phyloP scores from a whole-genome alignment of 2,888 invertebrate species.

The Aproaerema taeniolella region DNA sequence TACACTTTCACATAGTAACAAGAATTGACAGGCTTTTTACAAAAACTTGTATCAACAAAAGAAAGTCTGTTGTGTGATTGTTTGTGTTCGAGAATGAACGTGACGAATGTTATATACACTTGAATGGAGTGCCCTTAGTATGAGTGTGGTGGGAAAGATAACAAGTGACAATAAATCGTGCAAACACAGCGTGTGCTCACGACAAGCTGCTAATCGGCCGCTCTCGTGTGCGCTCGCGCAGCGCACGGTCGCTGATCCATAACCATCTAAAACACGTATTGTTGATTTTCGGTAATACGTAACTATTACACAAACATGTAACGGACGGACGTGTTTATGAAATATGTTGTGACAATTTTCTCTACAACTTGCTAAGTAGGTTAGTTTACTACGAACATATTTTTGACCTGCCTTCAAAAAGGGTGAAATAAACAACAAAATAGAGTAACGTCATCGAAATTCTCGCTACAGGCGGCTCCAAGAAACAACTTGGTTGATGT shows the following conservation, averaged over 20 bases:
- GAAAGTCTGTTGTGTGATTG: constrained; percentile 25
- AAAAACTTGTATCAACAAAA: constrained; percentile 25
- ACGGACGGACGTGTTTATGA: background rate
- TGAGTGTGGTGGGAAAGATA: constrained; percentile 25
- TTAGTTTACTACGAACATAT: too few species aligned
- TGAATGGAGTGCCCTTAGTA: constrained; percentile 20
- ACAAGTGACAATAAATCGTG: constrained; percentile 27
- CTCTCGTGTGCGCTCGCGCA: constrained; percentile 23
- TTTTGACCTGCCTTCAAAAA: too few species aligned
- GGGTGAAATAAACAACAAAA: too few species aligned
- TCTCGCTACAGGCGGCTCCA: constrained; percentile 10
- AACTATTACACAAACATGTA: background rate
- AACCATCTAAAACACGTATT: constrained; percentile 5
- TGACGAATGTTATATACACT: constrained; percentile 24
- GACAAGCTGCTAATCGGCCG: constrained; percentile 28
- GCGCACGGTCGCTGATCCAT: constrained; percentile 18
- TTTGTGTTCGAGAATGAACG: constrained; percentile 20
- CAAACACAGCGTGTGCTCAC: constrained; percentile 30
- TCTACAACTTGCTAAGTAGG: too few species aligned
- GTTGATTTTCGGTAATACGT: constrained; percentile 9
- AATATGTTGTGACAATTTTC: too few species aligned
- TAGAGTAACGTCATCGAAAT: constrained; percentile 1
- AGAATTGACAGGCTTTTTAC: constrained; percentile 25
- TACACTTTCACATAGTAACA: constrained; percentile 34
- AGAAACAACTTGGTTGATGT: constrained; percentile 17